phyloP scores from a whole-genome alignment of 2,113 vertebrate genomes.

The Phyllostomus discolor region DNA sequence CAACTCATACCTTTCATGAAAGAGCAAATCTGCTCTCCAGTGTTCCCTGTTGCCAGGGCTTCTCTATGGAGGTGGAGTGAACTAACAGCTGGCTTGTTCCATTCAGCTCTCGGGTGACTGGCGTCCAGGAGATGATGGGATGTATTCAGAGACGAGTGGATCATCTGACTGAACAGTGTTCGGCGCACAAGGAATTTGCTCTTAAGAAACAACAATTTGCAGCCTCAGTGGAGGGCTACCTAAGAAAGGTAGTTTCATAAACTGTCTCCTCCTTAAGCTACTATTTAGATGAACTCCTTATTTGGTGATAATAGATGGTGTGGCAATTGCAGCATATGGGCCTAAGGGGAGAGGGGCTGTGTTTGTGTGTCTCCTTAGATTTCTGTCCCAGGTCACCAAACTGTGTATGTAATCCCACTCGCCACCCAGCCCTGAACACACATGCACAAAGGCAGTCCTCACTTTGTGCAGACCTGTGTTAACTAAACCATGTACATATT shows the following conservation, averaged over 20 bases:
- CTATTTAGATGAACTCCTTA: background rate
- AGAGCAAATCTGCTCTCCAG: background rate
- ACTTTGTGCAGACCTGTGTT: background rate
- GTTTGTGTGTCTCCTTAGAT: background rate
- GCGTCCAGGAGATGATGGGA: slow-evolving; percentile 83
- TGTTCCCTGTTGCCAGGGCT: background rate
- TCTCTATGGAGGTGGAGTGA: background rate
- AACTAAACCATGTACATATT: background rate
- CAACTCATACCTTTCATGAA: background rate
- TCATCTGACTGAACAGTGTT: slow-evolving; percentile 75
- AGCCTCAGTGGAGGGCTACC: slow-evolving; percentile 77
- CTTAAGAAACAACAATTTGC: slow-evolving; percentile 79
- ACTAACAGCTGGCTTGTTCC: slow-evolving; percentile 51
- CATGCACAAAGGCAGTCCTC: background rate
- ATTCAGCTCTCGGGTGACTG: slow-evolving; percentile 77
- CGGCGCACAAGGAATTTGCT: slow-evolving; percentile 74
- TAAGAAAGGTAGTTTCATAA: slow-evolving; percentile 83
- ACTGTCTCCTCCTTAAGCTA: fast-evolving
- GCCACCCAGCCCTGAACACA: background rate
- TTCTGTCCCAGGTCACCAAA: background rate
- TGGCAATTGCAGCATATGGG: background rate
- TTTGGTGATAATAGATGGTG: background rate
- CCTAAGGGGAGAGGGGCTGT: background rate
- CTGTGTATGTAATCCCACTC: background rate
- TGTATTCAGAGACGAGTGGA: slow-evolving; percentile 79